Evolutionary conservation across 2,113 vertebrate species (phyloP).

Genomic region (Suricata suricatta): DNA sequence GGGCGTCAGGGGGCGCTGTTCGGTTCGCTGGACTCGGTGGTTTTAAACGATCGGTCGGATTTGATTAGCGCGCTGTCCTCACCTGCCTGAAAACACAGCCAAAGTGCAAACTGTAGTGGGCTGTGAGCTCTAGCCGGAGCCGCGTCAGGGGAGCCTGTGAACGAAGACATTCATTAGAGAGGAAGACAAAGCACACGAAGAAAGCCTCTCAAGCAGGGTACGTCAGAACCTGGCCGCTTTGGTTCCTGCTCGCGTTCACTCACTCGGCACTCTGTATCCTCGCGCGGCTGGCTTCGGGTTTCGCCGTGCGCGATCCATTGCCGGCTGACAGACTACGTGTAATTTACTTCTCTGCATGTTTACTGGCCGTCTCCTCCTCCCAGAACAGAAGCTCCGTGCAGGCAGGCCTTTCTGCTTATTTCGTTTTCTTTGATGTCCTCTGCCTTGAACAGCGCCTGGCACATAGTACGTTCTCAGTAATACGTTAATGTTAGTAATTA

Average conservation of each 20-base stretch:
- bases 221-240: not conserved
- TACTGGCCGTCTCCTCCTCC: not conserved
- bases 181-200: not conserved
- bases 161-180: not conserved
- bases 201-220: not conserved
- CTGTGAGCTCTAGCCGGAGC: not conserved
- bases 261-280: not conserved
- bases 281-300: not conserved
- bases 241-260: not conserved
- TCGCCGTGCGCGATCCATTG: not conserved
- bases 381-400: not conserved
- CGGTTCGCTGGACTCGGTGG: not conserved
- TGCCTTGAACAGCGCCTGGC: not conserved
- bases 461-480: not conserved
- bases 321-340: not conserved
- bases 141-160: not conserved
- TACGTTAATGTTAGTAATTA: not conserved
- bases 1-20: not conserved
- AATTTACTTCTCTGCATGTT: not conserved
- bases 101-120: not conserved
- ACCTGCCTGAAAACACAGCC: not conserved
- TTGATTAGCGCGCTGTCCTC: not conserved
- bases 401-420: not conserved
- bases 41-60: not conserved
- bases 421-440: not conserved